These are phyloP conservation scores for Philypnodon macrostomus DNA, from an alignment of 2,797 vertebrate genomes.

Conservation along the genomic window DNA sequence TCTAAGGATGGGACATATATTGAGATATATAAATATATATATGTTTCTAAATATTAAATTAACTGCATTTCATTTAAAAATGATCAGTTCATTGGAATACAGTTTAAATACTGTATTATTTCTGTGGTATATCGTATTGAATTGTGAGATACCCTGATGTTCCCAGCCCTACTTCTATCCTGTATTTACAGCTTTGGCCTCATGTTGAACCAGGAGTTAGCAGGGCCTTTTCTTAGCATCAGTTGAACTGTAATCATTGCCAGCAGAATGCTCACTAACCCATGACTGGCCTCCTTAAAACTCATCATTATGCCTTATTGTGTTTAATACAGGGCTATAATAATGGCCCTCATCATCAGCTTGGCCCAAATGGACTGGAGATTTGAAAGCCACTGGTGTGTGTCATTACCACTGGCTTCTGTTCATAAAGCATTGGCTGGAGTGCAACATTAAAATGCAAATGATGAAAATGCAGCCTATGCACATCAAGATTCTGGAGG, in stretches of 20 bases:
- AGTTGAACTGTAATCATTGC: constrained; percentile 12
- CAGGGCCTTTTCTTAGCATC: constrained; percentile 1
- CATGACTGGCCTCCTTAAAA: constrained; percentile 36
- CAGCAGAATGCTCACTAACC: constrained; percentile 21
- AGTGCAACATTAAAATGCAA: constrained; percentile 27
- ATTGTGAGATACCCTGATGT: too few relatives aligned
- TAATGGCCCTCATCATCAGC: constrained; percentile 34
- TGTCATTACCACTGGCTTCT: constrained; percentile 39
- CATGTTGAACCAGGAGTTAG: constrained; percentile 16
- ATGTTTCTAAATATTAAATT: too few relatives aligned
- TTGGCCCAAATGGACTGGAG: constrained; percentile 24
- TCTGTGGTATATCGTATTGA: too few relatives aligned
- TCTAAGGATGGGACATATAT: too few relatives aligned
- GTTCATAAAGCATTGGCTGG: constrained; percentile 24
- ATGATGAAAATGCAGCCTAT: constrained; percentile 6
- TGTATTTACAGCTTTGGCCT: constrained; percentile 23
- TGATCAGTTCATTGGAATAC: too few relatives aligned
- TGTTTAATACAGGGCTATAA: constrained; percentile 33
- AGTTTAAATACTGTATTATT: too few relatives aligned
- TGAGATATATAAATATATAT: too few relatives aligned
- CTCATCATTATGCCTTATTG: constrained; percentile 33
- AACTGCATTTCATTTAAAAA: too few relatives aligned
- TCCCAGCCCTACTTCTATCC: constrained; percentile 8
- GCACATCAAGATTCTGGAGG: not conserved
- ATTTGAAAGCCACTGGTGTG: constrained; percentile 48